Evolutionary conservation across 2,797 vertebrate species (phyloP).

Genomic region (Microchirus variegatus): DNA sequence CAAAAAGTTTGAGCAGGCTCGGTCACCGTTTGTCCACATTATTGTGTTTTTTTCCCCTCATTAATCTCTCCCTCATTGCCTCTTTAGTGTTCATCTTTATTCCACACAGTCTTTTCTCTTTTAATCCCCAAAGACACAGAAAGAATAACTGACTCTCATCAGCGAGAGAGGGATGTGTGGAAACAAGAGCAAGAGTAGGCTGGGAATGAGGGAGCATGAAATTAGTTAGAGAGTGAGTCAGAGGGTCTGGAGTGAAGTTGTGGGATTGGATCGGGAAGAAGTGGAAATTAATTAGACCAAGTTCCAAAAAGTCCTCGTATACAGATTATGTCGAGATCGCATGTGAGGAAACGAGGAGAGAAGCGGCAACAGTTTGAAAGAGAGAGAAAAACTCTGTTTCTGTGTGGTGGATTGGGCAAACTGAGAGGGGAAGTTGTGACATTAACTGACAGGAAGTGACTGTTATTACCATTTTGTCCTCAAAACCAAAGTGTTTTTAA

Average conservation of each 20-base stretch:
- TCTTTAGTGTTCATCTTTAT: constrained; percentile 30
- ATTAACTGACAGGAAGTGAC: constrained; percentile 23
- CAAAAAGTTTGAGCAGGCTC: constrained; percentile 13
- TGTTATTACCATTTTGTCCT: neutral
- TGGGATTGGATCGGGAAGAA: constrained; percentile 27
- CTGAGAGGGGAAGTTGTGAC: constrained; percentile 22
- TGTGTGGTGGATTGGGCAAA: constrained; percentile 15
- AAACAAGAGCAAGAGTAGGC: constrained; percentile 17
- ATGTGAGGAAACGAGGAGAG: neutral
- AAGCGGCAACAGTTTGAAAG: neutral
- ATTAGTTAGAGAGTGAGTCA: constrained; percentile 30
- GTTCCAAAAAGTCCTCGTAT: constrained; percentile 5
- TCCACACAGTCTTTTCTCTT: constrained; percentile 19
- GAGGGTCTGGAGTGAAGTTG: constrained; percentile 25
- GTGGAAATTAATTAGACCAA: constrained; percentile 12
- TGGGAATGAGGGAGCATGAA: constrained; percentile 29
- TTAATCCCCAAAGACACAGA: constrained; percentile 21
- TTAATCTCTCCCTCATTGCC: constrained; percentile 5
- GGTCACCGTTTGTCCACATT: neutral
- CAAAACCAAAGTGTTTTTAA: neutral
- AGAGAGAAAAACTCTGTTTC: neutral
- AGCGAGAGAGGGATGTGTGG: constrained; percentile 5
- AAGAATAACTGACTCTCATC: constrained; percentile 20
- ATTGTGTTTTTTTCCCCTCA: neutral
- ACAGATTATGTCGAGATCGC: neutral